Conservation (phyloP, 2,113 vertebrate genomes). For the Tetraodon nigroviridis region DNA sequence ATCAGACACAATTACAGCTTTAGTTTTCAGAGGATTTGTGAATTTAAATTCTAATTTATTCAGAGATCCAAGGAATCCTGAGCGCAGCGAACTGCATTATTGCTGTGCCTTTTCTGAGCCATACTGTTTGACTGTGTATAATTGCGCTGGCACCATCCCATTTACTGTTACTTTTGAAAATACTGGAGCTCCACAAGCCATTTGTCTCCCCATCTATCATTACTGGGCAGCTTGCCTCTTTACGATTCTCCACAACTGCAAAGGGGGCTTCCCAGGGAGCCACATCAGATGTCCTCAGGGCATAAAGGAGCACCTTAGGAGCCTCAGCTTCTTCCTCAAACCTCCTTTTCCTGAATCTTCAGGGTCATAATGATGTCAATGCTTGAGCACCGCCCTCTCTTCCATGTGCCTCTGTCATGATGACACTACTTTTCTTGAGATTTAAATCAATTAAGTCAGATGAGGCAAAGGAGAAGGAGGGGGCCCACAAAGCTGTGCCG, state of each 20-base stretch:
- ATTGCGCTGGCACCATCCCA: constrained; percentile 17
- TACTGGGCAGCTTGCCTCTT: constrained; percentile 44
- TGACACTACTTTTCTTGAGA: constrained; percentile 30
- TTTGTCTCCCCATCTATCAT: constrained; percentile 53
- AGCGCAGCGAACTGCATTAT: constrained; percentile 8
- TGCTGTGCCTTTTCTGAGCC: constrained; percentile 26
- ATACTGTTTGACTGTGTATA: constrained; percentile 25
- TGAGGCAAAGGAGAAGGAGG: constrained; percentile 32
- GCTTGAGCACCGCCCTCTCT: neutral
- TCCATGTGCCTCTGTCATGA: constrained; percentile 9
- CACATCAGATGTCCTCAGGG: constrained; percentile 29
- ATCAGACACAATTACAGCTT: too few species aligned
- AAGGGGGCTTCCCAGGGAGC: constrained; percentile 50
- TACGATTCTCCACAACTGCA: constrained; percentile 35
- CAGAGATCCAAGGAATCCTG: constrained; percentile 12
- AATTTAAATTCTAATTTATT: constrained; percentile 12
- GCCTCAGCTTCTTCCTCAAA: constrained; percentile 36
- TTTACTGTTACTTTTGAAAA: constrained; percentile 30
- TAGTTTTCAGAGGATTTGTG: too few species aligned
- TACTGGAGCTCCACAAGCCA: constrained; percentile 42
- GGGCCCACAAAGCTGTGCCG: constrained; percentile 5
- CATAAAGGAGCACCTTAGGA: constrained; percentile 55
- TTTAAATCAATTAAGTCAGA: constrained; percentile 48
- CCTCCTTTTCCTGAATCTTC: constrained; percentile 37
- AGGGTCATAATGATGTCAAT: constrained; percentile 50